Conservation (phyloP, 2,797 vertebrate species). For the Todus mexicanus region DNA sequence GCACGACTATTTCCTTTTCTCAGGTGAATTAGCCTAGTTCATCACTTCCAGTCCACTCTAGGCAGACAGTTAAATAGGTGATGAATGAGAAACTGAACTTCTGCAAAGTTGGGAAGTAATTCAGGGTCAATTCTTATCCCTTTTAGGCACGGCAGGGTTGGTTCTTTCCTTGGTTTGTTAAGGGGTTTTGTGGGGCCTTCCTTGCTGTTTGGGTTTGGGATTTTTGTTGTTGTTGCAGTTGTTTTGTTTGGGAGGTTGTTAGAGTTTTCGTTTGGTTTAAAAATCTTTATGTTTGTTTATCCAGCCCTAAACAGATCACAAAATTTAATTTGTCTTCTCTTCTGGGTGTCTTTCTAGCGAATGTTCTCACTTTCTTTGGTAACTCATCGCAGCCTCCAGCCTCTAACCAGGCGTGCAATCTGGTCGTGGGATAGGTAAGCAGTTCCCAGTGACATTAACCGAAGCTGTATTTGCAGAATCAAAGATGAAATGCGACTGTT, state of each 20-base stretch:
- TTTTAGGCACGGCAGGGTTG: not conserved
- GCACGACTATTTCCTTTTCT: not conserved
- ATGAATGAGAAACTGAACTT: not conserved
- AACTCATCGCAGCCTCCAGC: not conserved
- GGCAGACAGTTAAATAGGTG: not conserved
- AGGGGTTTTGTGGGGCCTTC: not conserved
- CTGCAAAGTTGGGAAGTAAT: not conserved
- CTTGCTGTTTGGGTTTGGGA: too few relatives aligned
- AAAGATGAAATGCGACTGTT: not conserved
- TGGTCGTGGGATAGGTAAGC: not conserved
- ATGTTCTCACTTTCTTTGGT: not conserved
- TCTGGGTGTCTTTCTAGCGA: not conserved
- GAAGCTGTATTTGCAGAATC: not conserved
- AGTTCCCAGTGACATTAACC: not conserved
- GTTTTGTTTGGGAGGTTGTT: not conserved
- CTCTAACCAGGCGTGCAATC: not conserved
- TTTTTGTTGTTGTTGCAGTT: not conserved
- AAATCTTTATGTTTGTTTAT: not conserved
- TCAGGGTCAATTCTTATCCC: not conserved
- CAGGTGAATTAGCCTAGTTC: not conserved
- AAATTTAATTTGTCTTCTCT: not conserved
- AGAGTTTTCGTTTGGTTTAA: not conserved
- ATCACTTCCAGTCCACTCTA: not conserved
- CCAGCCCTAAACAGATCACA: not conserved
- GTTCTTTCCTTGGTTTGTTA: not conserved